These are phyloP conservation scores for Julus scanicus DNA, from an alignment of 2,888 invertebrate genomes.

Conservation along the genomic window DNA sequence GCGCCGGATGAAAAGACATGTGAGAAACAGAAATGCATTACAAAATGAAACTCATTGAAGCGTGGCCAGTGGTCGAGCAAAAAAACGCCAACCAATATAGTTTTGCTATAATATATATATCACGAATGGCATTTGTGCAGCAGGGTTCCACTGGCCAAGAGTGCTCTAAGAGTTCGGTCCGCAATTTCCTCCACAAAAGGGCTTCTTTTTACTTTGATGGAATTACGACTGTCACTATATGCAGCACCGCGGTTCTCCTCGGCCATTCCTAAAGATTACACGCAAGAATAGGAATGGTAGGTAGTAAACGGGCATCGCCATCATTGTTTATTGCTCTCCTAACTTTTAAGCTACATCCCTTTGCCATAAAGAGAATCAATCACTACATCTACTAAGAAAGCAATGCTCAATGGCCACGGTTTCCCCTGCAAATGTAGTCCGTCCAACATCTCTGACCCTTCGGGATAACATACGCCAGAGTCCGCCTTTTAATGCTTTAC, in stretches of 20 bases:
- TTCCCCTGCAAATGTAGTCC: neutral
- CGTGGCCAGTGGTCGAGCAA: conserved; percentile 22
- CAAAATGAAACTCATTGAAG: conserved; percentile 7
- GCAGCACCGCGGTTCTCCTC: neutral
- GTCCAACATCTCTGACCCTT: neutral
- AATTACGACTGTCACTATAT: conserved; percentile 46
- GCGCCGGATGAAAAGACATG: conserved; percentile 9
- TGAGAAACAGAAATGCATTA: conserved; percentile 33
- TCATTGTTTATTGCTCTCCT: conserved; percentile 50
- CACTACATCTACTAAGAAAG: conserved; percentile 9
- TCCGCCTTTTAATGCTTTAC: conserved; percentile 13
- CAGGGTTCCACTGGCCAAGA: conserved; percentile 4
- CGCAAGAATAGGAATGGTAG: conserved; percentile 48
- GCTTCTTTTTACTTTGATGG: conserved; percentile 41
- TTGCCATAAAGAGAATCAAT: conserved; percentile 50
- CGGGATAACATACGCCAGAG: conserved; percentile 35
- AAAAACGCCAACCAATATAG: conserved; percentile 47
- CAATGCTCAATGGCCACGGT: conserved; percentile 13
- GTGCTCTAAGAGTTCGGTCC: neutral
- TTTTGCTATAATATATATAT: conserved; percentile 19
- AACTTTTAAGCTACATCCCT: conserved; percentile 51
- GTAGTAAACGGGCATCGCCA: conserved; percentile 48
- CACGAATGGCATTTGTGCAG: conserved; percentile 16
- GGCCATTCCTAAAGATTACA: conserved; percentile 34
- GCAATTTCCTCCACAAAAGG: conserved; percentile 34